Evolutionary conservation across 2,888 invertebrate species (phyloP), one percentile per base, ranked within the genome.

Genomic region (Drosophila testacea): DNA sequence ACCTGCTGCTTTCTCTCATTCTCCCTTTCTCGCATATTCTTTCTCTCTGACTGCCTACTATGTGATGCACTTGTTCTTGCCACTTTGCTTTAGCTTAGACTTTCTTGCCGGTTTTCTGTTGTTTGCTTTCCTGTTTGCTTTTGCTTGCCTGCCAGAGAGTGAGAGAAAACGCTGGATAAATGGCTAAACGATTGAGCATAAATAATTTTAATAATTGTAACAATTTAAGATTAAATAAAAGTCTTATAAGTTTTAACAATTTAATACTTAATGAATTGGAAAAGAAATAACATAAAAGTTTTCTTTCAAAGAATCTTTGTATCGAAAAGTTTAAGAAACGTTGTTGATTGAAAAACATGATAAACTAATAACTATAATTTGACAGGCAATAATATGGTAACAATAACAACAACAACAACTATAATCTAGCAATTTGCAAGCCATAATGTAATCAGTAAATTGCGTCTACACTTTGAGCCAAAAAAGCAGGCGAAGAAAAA

Each of bases 391-490:
- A 83, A 83, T 80, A 81, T 59, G 52, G 44, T 54, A 42, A 65
- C 51, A 73, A 57, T 47, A 55, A 47, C 11, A 60, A 46, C 73
- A 77, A 69, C 69, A 79, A 67, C 66, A 70, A 77, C 61, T 69
- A 70, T 79, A 83, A 87, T 88, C 84, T 84, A 87, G 84, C 83
- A 87, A 87, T 87, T 87, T 87, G 79, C 85, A 70, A 68, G 83
- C 84, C 77, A 88, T 88, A 87, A 86, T 84, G 78, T 80, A 86
- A 87, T 86, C 87, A 84, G 81, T 69, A 86, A 84, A 86, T 86
- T 88, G 77, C 84, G 80, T 78, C 84, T 81, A 81, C 87, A 81
- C 81, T 83, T 73, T 66, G 61, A 42, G 57, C 46, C 65, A 55
- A 61, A 68, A 76, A 66, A 60, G 41, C 32, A 38, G 44, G 32